Evolutionary conservation across 2,113 vertebrate species (phyloP).

Genomic region (Phoenicopterus ruber): DNA sequence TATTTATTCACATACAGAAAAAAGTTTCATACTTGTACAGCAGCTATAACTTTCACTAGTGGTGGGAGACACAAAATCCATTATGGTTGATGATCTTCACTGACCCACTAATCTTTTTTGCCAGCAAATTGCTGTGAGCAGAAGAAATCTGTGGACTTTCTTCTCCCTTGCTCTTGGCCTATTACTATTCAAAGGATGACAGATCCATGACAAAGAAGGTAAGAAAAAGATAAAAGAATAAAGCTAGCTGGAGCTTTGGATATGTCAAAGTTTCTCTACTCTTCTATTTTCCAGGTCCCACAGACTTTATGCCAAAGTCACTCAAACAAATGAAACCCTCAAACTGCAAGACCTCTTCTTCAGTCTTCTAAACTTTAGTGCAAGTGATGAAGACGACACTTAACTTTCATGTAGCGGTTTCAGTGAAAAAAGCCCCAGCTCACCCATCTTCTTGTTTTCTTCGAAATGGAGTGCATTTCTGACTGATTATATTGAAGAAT

Average conservation of each 20-base stretch:
- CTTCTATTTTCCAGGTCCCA: neutral
- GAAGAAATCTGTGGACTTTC: neutral
- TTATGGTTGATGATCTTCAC: neutral
- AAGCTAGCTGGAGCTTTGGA: neutral
- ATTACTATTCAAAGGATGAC: neutral
- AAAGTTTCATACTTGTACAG: neutral
- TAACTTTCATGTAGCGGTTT: neutral
- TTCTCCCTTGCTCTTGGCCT: neutral
- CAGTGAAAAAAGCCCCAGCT: neutral
- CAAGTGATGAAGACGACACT: neutral
- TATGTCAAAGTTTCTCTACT: neutral
- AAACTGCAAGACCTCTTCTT: neutral
- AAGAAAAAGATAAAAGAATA: neutral
- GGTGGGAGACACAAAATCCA: neutral
- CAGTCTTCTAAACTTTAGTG: neutral
- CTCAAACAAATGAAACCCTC: neutral
- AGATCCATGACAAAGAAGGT: neutral
- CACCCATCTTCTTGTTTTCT: neutral
- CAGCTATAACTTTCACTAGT: neutral
- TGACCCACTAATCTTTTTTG: neutral
- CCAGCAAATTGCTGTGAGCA: neutral
- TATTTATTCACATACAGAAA: neutral
- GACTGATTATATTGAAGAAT: neutral
- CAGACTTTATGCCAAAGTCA: neutral
- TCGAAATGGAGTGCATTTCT: neutral